Evolutionary conservation across 2,888 invertebrate genomes (phyloP).

Genomic region (Epinotia demarniana): DNA sequence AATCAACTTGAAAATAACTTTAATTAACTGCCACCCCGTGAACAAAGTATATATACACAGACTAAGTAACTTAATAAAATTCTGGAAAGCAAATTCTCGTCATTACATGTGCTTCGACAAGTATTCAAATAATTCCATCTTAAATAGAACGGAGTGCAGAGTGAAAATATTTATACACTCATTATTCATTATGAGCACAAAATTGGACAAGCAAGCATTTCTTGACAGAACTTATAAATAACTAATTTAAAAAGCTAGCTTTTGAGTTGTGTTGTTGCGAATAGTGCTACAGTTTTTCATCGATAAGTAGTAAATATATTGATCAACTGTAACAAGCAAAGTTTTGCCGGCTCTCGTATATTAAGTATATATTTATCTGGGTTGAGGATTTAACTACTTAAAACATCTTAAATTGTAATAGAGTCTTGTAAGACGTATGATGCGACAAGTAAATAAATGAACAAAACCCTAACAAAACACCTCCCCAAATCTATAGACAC

Average conservation of each 20-base stretch:
- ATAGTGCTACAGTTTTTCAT: background rate
- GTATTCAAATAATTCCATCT: conserved; percentile 1
- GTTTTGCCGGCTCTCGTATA: background rate
- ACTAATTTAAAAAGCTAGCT: background rate
- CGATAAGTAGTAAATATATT: background rate
- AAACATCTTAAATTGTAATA: background rate
- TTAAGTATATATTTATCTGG: conserved; percentile 3
- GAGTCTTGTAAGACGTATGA: conserved; percentile 17
- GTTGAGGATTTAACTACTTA: background rate
- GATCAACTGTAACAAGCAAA: background rate
- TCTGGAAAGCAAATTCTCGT: background rate
- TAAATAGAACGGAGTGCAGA: background rate
- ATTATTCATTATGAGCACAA: background rate
- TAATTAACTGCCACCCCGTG: background rate
- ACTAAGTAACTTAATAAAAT: background rate
- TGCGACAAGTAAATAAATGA: conserved; percentile 35
- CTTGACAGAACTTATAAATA: background rate
- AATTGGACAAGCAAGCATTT: background rate
- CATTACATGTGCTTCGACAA: background rate
- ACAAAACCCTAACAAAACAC: conserved; percentile 26
- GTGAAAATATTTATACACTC: background rate
- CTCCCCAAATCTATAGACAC: conserved; percentile 25
- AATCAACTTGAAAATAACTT: background rate
- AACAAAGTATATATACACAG: background rate
- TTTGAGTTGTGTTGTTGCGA: background rate